Percentiles rank a stretch among this genome's conserved stretches.
Evolutionary conservation across 2,797 vertebrate genomes (phyloP).

Genomic region (Euphonia xanthogaster): DNA sequence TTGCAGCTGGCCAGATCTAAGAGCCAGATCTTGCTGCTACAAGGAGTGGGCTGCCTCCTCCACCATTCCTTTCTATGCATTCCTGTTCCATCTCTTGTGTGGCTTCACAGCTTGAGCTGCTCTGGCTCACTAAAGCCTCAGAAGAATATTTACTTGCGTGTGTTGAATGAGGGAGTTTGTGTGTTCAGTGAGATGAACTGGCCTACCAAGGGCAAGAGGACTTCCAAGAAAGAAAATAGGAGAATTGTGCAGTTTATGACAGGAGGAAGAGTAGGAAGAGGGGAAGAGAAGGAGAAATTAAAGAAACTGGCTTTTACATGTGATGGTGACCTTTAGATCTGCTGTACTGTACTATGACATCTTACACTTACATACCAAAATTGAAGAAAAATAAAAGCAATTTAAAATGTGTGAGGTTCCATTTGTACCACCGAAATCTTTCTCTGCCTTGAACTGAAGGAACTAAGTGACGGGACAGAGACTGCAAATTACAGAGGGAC

Average conservation of each 20-base stretch:
- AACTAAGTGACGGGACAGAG: not conserved
- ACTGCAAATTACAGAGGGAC: not conserved
- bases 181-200: not conserved
- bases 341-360: not conserved
- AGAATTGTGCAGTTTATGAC: not conserved
- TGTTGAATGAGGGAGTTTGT: not conserved
- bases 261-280: not conserved
- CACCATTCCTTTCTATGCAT: not conserved
- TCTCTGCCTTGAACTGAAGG: not conserved
- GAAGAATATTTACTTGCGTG: not conserved
- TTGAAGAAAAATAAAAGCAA: not conserved
- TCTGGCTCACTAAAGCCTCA: not conserved
- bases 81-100: not conserved
- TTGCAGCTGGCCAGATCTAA: not conserved
- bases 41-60: slow-evolving; percentile 7
- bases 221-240: not conserved
- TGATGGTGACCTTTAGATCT: not conserved
- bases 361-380: not conserved
- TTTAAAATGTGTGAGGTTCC: not conserved
- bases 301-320: not conserved
- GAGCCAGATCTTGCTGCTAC: not conserved
- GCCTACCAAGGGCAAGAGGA: not conserved
- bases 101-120: not conserved
- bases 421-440: not conserved
- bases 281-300: not conserved